Conservation (phyloP, 2,888 invertebrate species). For the Sarcophaga rosellei region DNA sequence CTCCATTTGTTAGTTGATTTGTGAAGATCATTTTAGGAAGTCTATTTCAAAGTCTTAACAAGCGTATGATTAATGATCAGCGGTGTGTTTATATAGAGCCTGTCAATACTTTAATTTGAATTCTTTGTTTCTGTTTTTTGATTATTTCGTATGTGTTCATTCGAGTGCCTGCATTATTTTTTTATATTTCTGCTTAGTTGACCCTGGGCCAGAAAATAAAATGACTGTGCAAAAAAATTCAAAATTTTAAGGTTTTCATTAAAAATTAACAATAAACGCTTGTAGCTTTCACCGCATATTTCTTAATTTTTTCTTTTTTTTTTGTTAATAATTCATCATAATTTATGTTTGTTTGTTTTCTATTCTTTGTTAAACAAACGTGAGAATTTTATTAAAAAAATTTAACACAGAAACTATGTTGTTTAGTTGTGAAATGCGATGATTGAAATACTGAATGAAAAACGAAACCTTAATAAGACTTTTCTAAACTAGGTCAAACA, state of each 20-base stretch:
- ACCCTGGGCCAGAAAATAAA: constrained; percentile 47
- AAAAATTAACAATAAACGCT: neutral
- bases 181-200: constrained; percentile 23
- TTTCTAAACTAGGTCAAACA: too few relatives aligned
- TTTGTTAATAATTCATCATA: constrained; percentile 65
- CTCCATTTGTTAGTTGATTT: constrained; percentile 26
- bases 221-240: constrained; percentile 62
- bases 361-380: constrained; percentile 51
- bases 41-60: constrained; percentile 40
- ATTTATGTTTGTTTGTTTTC: constrained; percentile 23
- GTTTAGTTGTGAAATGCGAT: constrained; percentile 19
- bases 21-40: constrained; percentile 37
- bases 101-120: constrained; percentile 56
- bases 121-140: constrained; percentile 37
- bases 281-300: constrained; percentile 55
- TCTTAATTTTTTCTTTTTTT: neutral
- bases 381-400: constrained; percentile 44
- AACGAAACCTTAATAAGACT: too few relatives aligned
- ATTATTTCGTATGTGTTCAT: neutral
- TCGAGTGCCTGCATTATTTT: neutral
- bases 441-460: neutral
- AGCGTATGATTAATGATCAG: constrained; percentile 70
- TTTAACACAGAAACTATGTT: neutral
- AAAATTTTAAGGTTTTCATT: neutral
- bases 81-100: constrained; percentile 43